Evolutionary conservation across 2,113 vertebrate genomes (phyloP), one percentile per base, ranked within the genome.

Genomic region (Eurypyga helias): DNA sequence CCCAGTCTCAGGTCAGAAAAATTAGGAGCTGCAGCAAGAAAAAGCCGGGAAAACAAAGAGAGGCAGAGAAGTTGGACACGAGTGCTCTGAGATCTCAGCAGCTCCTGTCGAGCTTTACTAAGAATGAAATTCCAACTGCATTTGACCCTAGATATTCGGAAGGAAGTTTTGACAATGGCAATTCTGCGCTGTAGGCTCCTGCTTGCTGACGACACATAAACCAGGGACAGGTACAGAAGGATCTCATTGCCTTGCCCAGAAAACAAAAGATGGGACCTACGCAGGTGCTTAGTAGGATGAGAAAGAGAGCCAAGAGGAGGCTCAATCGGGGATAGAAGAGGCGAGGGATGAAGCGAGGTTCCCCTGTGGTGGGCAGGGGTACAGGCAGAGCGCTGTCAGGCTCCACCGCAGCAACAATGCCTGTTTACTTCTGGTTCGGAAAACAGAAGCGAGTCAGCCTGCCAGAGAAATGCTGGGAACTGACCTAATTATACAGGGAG

Each of bases 31-130:
- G 48, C 60, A 82, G 69, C 13, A 75, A 52, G 77, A 36, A 75
- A 57, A 65, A 94, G 65, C 21, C 52, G 69, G 45, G 79, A 29
- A 26, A 86, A 75, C 85, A 83, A 83, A 88, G 48, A 1, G 23
- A 80, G 54, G 93, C 93, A 95, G 69, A 89, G 71, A 49, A 81
- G 49, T 28, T 54, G 7, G 79, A 45, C 41, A 65, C 75, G 72
- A 90, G 55, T 2, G 24, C 90, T 90, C 76, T 95, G 96, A 93
- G 83, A 90, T 52, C 14, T 55, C 36, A n/a, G 64, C 78, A 96
- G 81, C 84, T 96, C 69, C 77, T 45, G 57, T 2, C 13, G 33
- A 75, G 57, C 5, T 7, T 6, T 41, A 13, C 60, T 10, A 28
- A 48, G 71, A 60, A 24, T 4, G 4, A 45, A 51, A 3, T 17